Base-by-base conservation (phyloP, 2,888 invertebrate genomes). In the Synanthedon formicaeformis region DNA sequence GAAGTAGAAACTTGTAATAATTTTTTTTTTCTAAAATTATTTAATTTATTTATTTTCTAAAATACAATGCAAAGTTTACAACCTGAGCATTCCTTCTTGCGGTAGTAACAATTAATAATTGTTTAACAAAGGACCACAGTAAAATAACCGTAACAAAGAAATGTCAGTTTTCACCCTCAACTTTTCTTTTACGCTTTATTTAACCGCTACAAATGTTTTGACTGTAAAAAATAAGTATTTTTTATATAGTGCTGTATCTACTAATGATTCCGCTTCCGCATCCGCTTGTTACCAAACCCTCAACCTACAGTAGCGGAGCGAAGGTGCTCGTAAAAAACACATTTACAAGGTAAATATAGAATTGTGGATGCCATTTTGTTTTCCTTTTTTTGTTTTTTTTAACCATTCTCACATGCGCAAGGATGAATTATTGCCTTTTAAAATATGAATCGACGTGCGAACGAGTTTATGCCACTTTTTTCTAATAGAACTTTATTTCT, bases 261-360 rank as follows among this genome's bases (percentile, higher is more conserved):
- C 55, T 56, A 16, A 65, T 27, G 56, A 53, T 64, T 34, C 34
- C 45, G 12, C 45, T 14, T 8, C 11, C 45, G 67, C 69, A 60
- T 16, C 18, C 56, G 58, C 63, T 60, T 50, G 40, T 57, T 18
- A 54, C 55, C 40, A 12, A 57, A 27, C 41, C 56, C 50, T 5
- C 55, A 56, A 49, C 51, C 54, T 54, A 51, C 60, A 53, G 77
- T 73, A 74, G 74, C 73, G 65, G 62, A 62, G 69, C 71, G 64
- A 69, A 67, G 66, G 67, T 64, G 72, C 70, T 71, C 82, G 73
- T 83, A 83, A 82, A 81, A 82, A 78, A 58, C 69, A 64, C 78
- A 78, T 81, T 81, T 81, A 82, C 83, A 81, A 79, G 75, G 81
- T 79, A 83, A 83, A 84, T 81, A 83, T 78, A 78, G 78, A 80